phyloP scores from a whole-genome alignment of 2,888 invertebrate species.

The Andricus curvator region DNA sequence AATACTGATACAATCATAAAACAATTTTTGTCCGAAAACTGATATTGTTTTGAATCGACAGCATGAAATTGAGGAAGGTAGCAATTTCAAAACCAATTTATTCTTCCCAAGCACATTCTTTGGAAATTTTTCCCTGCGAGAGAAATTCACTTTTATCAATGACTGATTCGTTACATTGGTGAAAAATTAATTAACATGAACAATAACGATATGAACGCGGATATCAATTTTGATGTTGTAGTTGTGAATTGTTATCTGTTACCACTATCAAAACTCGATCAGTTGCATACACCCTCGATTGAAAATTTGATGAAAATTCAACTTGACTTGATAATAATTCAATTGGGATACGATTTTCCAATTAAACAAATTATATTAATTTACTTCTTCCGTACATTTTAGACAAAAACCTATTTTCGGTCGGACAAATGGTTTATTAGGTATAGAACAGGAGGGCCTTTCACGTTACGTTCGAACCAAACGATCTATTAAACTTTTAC shows the following conservation, averaged over 20 bases:
- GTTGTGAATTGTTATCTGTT: no score
- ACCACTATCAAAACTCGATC: no score
- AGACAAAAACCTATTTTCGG: constrained; percentile 68
- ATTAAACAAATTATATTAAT: not conserved
- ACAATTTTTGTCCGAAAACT: no score
- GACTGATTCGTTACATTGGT: not conserved
- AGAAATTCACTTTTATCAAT: not conserved
- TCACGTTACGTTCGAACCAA: constrained; percentile 60
- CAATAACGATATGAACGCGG: no score
- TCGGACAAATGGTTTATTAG: constrained; percentile 70
- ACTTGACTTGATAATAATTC: not conserved
- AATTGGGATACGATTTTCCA: not conserved
- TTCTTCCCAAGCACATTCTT: not conserved
- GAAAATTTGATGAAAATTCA: not conserved
- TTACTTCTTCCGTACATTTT: not conserved
- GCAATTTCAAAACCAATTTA: not conserved
- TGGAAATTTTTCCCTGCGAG: not conserved
- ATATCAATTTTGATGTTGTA: no score
- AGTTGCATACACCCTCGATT: no score
- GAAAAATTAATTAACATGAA: not conserved
- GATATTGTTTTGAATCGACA: not conserved
- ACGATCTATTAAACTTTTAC: constrained; percentile 75
- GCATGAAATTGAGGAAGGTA: not conserved
- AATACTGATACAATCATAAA: no score
- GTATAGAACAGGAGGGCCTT: constrained; percentile 48